Percentiles rank a stretch among this genome's conserved stretches.
Conservation (phyloP, 2,888 invertebrate species). For the Zhuqinia jingwanae region DNA sequence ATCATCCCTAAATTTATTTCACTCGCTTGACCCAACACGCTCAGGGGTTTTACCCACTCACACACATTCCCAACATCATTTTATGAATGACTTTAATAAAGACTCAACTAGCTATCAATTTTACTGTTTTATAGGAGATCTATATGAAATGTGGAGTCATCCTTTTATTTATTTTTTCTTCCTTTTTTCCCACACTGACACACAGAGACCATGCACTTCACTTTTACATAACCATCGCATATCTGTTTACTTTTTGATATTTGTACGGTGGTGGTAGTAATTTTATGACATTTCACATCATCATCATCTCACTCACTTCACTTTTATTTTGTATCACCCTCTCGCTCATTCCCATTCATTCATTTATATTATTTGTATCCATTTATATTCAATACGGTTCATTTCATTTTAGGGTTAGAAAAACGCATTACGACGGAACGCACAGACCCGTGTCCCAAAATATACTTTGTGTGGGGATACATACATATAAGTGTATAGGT, state of each 20-base stretch:
- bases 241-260: slow-evolving; percentile 18
- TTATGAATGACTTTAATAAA: slow-evolving; percentile 1
- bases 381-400: slow-evolving; percentile 49
- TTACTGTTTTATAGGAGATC: background rate
- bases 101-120: background rate
- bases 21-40: slow-evolving; percentile 17
- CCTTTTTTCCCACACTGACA: background rate
- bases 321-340: slow-evolving; percentile 12
- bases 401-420: slow-evolving; percentile 56
- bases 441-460: too few relatives aligned
- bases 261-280: background rate
- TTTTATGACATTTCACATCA: slow-evolving; percentile 41
- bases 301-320: slow-evolving; percentile 21
- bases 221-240: slow-evolving; percentile 5
- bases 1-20: slow-evolving; percentile 8
- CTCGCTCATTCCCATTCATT: background rate
- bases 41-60: background rate
- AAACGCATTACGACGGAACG: slow-evolving; percentile 27
- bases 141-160: background rate
- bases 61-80: slow-evolving; percentile 7
- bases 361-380: slow-evolving; percentile 29
- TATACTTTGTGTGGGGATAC: too few relatives aligned
- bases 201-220: background rate
- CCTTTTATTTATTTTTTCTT: too few relatives aligned
- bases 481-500: background rate